These are phyloP conservation scores for Glaucidium brasilianum DNA, from an alignment of 2,113 vertebrate genomes.

Conservation along the genomic window DNA sequence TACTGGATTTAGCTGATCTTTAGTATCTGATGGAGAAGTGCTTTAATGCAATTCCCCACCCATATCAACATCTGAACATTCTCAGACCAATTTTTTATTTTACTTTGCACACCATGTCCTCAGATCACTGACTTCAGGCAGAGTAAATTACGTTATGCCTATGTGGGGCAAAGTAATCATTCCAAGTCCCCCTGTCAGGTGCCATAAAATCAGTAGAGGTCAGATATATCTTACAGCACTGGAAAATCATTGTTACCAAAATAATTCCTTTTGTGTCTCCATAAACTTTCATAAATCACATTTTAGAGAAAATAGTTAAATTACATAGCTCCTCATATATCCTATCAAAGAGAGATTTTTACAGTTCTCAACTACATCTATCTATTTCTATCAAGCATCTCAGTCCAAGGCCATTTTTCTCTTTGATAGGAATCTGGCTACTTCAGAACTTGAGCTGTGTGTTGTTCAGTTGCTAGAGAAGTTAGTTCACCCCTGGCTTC, in stretches of 20 bases:
- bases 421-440: not conserved
- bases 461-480: not conserved
- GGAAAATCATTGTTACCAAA: not conserved
- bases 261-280: slow-evolving; percentile 33
- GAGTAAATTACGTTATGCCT: not conserved
- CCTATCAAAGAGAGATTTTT: not conserved
- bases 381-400: not conserved
- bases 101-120: not conserved
- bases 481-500: not conserved
- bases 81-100: not conserved
- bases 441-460: not conserved
- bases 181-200: not conserved
- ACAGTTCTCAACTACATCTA: not conserved
- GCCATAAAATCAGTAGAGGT: slow-evolving; percentile 14
- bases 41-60: not conserved
- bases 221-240: not conserved
- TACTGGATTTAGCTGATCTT: not conserved
- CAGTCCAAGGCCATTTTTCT: not conserved
- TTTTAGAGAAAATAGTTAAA: slow-evolving; percentile 14
- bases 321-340: not conserved
- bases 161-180: not conserved
- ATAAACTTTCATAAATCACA: slow-evolving; percentile 11
- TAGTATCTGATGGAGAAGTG: not conserved
- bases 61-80: not conserved
- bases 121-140: not conserved